Percentiles rank a stretch among this genome's conserved stretches.
phyloP scores from a whole-genome alignment of 2,113 vertebrate species.

The Delphinus delphis region DNA sequence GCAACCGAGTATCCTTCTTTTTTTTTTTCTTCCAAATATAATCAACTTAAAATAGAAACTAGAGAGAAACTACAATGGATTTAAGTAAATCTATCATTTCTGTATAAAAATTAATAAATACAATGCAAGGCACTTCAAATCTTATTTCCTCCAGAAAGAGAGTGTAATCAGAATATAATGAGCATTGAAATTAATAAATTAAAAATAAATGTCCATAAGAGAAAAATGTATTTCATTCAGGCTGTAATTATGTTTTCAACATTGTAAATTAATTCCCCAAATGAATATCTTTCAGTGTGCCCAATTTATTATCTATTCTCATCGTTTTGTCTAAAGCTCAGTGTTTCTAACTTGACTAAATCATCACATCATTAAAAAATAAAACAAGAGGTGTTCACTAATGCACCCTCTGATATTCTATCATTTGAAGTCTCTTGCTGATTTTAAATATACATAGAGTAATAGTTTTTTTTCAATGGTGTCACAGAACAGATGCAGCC shows the following conservation, averaged over 20 bases:
- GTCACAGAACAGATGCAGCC: not conserved
- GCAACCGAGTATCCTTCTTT: slow-evolving; percentile 56
- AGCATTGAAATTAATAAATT: slow-evolving; percentile 85
- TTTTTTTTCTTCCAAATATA: slow-evolving; percentile 56
- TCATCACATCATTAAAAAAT: slow-evolving; percentile 66
- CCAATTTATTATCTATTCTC: slow-evolving; percentile 73
- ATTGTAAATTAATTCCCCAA: slow-evolving; percentile 82
- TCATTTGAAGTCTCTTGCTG: slow-evolving; percentile 32
- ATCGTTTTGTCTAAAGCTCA: slow-evolving; percentile 73
- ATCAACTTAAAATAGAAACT: slow-evolving; percentile 79
- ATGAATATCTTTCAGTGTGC: slow-evolving; percentile 74
- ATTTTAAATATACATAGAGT: not conserved
- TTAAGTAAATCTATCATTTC: slow-evolving; percentile 76
- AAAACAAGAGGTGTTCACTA: slow-evolving; percentile 48
- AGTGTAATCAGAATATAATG: slow-evolving; percentile 82
- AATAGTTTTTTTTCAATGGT: not conserved
- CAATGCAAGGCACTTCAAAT: slow-evolving; percentile 80
- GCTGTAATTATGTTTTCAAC: slow-evolving; percentile 83
- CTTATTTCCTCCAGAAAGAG: slow-evolving; percentile 80
- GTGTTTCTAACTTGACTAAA: slow-evolving; percentile 71
- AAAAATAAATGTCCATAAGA: slow-evolving; percentile 84
- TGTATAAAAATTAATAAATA: slow-evolving; percentile 75
- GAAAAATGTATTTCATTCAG: slow-evolving; percentile 79
- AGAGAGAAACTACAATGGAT: slow-evolving; percentile 66
- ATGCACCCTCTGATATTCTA: not conserved